phyloP scores from a whole-genome alignment of 2,888 invertebrate genomes.

The Xiphydria camelus region DNA sequence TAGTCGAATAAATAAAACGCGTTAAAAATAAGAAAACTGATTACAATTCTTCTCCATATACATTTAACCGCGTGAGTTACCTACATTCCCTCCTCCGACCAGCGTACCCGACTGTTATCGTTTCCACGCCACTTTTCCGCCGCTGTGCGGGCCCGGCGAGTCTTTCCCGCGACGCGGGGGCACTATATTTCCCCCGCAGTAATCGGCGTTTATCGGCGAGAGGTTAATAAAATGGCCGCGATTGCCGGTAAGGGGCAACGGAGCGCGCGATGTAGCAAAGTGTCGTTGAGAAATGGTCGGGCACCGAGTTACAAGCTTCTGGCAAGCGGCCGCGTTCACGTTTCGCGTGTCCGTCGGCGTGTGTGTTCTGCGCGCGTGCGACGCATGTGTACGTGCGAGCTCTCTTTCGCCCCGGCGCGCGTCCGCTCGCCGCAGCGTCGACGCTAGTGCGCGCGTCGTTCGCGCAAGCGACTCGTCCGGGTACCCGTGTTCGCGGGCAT shows the following conservation, averaged over 20 bases:
- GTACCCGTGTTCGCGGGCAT: background rate
- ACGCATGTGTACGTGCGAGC: no score
- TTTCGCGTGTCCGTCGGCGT: no score
- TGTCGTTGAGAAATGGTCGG: slow-evolving; percentile 7
- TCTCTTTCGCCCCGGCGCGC: background rate
- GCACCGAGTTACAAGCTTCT: slow-evolving; percentile 2
- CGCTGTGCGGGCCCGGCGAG: no score
- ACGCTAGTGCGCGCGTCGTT: background rate
- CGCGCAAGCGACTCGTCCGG: background rate
- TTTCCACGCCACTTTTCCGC: no score
- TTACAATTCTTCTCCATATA: no score
- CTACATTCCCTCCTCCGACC: no score
- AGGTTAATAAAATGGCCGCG: slow-evolving; percentile 7
- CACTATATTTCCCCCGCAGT: slow-evolving; percentile 2
- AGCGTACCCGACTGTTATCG: no score
- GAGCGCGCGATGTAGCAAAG: slow-evolving; percentile 1
- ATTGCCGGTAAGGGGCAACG: slow-evolving; percentile 1
- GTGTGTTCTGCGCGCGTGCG: no score
- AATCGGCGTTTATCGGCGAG: slow-evolving; percentile 5
- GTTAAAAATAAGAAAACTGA: no score
- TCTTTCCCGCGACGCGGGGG: slow-evolving; percentile 3
- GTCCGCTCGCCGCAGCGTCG: background rate
- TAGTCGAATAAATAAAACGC: no score
- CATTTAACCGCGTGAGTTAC: no score
- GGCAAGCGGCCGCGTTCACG: background rate